Conservation (phyloP, 2,797 vertebrate genomes). For the Sparus aurata region DNA sequence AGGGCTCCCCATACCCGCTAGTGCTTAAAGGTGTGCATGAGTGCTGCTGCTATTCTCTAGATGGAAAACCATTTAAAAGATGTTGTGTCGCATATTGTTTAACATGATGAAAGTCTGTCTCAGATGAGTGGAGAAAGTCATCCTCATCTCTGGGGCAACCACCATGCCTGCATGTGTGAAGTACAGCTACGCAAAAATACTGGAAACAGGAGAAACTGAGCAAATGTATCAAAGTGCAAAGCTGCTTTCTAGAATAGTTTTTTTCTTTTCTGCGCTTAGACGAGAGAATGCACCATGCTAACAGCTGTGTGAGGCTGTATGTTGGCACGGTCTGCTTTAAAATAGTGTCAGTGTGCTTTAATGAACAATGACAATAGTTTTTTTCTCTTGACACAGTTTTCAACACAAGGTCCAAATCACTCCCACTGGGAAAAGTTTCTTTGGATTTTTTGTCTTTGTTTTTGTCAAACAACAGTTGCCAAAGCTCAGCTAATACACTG, state of each 20-base stretch:
- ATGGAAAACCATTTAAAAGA: background rate
- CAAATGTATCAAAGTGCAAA: too few relatives aligned
- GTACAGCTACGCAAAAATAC: background rate
- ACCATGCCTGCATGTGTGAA: background rate
- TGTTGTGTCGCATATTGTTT: background rate
- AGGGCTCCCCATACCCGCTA: background rate
- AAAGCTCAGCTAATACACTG: too few relatives aligned
- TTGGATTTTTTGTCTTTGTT: too few relatives aligned
- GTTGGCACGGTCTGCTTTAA: background rate
- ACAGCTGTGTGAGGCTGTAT: background rate
- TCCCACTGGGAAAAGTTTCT: too few relatives aligned
- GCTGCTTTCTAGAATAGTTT: too few relatives aligned
- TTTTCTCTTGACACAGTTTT: conserved; percentile 1
- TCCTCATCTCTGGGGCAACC: background rate
- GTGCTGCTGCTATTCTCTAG: background rate
- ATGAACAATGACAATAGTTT: background rate
- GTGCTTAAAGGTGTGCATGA: background rate
- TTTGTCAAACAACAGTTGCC: too few relatives aligned
- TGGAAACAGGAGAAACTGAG: background rate
- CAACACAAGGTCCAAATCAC: background rate
- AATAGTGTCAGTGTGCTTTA: background rate
- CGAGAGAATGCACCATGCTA: background rate
- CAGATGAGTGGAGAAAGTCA: background rate
- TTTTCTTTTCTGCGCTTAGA: too few relatives aligned
- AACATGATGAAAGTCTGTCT: background rate